Evolutionary conservation across 2,888 invertebrate genomes (phyloP).

Genomic region (Pteria penguin): DNA sequence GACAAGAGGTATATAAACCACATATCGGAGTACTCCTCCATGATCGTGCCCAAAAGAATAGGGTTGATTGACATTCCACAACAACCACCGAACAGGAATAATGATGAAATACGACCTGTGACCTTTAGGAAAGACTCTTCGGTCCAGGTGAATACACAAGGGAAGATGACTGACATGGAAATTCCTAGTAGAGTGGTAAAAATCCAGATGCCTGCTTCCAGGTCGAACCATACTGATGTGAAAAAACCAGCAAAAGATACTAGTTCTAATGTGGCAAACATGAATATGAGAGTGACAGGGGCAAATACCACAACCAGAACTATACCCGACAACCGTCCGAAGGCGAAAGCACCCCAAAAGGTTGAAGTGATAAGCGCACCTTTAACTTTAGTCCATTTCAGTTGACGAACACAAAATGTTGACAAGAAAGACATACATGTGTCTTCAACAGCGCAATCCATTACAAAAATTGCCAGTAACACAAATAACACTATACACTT

Average conservation of each 20-base stretch:
- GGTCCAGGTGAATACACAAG: slow-evolving; percentile 58
- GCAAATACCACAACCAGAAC: slow-evolving; percentile 38
- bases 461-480: slow-evolving; percentile 20
- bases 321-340: slow-evolving; percentile 45
- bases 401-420: slow-evolving; percentile 39
- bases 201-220: slow-evolving; percentile 48
- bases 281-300: slow-evolving; percentile 33
- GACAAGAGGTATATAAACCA: slow-evolving; percentile 53
- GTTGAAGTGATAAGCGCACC: too few species aligned
- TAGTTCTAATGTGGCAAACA: slow-evolving; percentile 26
- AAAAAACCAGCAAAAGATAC: slow-evolving; percentile 31
- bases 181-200: slow-evolving; percentile 50
- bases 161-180: slow-evolving; percentile 57
- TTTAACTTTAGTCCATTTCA: slow-evolving; percentile 41
- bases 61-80: slow-evolving; percentile 55
- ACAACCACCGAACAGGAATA: slow-evolving; percentile 56
- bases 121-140: slow-evolving; percentile 56
- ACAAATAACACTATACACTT: slow-evolving; percentile 13
- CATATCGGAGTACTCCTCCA: slow-evolving; percentile 54
- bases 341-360: too few species aligned
- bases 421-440: slow-evolving; percentile 28
- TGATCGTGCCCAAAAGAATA: slow-evolving; percentile 55
- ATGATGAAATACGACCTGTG: slow-evolving; percentile 52
- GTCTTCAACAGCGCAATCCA: slow-evolving; percentile 39
- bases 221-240: slow-evolving; percentile 29